Conservation (phyloP, 2,797 vertebrate genomes). For the Megaceryle alcyon region DNA sequence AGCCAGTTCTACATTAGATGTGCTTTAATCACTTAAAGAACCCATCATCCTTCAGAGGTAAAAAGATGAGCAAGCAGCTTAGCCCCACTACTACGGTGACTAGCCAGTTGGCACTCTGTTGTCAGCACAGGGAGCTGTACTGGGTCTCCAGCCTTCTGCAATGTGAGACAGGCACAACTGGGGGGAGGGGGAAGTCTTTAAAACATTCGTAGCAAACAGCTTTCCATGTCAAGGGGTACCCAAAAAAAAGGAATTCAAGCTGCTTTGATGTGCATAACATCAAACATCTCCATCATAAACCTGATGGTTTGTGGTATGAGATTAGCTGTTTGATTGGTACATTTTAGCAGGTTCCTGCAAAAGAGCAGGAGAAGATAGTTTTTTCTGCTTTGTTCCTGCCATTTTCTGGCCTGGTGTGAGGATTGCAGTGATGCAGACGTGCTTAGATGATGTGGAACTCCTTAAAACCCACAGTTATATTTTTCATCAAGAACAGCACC, state of each 20-base stretch:
- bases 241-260: neutral
- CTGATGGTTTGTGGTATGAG: neutral
- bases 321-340: neutral
- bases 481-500: neutral
- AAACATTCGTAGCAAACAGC: neutral
- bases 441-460: neutral
- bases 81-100: neutral
- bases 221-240: neutral
- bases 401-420: neutral
- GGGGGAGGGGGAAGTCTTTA: neutral
- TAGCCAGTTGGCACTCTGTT: neutral
- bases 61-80: neutral
- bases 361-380: neutral
- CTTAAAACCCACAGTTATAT: neutral
- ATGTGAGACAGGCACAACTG: neutral
- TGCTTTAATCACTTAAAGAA: neutral
- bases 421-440: neutral
- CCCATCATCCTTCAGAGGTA: neutral
- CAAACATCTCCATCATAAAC: neutral
- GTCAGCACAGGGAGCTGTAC: neutral
- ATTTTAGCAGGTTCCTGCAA: neutral
- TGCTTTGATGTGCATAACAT: neutral
- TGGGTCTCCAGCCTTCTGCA: neutral
- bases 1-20: neutral
- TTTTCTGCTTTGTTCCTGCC: neutral